Conservation (phyloP, 2,888 invertebrate genomes). For the Dyspetes luteomarginatus region DNA sequence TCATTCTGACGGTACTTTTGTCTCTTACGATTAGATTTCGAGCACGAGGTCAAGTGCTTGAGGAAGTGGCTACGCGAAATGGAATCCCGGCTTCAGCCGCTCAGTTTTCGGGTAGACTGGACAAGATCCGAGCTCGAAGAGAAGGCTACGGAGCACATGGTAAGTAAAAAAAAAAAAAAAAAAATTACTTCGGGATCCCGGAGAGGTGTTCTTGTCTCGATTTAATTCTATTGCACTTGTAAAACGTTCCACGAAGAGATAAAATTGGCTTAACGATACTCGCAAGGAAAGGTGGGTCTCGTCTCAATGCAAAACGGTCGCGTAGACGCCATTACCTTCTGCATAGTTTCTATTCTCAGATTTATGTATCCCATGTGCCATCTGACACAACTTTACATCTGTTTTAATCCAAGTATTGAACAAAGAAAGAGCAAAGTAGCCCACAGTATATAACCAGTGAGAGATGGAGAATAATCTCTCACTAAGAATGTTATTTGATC, state of each 20-base stretch:
- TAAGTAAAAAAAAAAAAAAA: no score
- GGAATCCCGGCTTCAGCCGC: slow-evolving; percentile 91
- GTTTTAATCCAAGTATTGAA: slow-evolving; percentile 42
- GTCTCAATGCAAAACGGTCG: slow-evolving; percentile 23
- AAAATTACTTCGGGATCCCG: no score
- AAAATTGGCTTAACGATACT: no score
- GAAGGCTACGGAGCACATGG: slow-evolving; percentile 93
- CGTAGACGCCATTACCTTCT: slow-evolving; percentile 29
- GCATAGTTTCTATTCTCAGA: slow-evolving; percentile 53
- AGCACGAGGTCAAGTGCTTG: slow-evolving; percentile 90
- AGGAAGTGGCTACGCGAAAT: slow-evolving; percentile 94
- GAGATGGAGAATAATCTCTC: slow-evolving; percentile 14
- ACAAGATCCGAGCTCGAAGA: slow-evolving; percentile 90
- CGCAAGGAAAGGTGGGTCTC: slow-evolving; percentile 29
- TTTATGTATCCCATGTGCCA: slow-evolving; percentile 36
- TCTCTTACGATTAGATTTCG: slow-evolving; percentile 86
- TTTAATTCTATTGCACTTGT: no score
- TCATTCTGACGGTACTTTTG: background rate
- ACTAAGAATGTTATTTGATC: slow-evolving; percentile 51
- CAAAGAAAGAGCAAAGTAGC: slow-evolving; percentile 48
- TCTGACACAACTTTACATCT: slow-evolving; percentile 47
- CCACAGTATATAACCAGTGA: background rate
- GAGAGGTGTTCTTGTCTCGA: no score
- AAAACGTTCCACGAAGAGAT: no score
- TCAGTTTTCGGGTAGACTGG: slow-evolving; percentile 89